These are phyloP conservation scores for Tamandua tetradactyla DNA, from an alignment of 2,797 vertebrate genomes.

Conservation along the genomic window DNA sequence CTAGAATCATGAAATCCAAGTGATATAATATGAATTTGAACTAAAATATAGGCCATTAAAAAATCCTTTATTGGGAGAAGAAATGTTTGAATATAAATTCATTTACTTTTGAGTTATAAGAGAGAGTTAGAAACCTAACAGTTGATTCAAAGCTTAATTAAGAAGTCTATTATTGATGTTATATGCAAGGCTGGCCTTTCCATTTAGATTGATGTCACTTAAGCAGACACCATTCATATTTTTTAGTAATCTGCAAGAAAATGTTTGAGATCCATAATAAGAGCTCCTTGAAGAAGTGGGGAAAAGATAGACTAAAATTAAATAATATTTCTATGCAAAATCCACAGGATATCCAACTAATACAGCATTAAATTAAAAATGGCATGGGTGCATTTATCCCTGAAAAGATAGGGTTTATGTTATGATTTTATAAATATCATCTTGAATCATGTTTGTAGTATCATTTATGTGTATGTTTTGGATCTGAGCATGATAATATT, in stretches of 20 bases:
- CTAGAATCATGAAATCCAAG: neutral
- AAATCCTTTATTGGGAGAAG: neutral
- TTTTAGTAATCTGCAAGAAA: neutral
- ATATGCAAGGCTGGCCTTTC: neutral
- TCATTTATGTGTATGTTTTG: neutral
- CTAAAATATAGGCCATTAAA: neutral
- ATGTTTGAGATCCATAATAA: constrained; percentile 7
- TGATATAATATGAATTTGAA: constrained; percentile 5
- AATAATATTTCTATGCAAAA: constrained; percentile 22
- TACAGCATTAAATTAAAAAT: constrained; percentile 29
- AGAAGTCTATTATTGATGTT: neutral
- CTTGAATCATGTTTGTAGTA: neutral
- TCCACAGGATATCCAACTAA: neutral
- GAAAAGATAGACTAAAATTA: neutral
- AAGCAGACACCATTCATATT: neutral
- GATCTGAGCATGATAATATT: neutral
- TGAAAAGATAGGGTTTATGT: neutral
- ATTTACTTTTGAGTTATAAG: neutral
- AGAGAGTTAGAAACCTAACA: neutral
- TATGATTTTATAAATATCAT: neutral
- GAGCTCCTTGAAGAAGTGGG: neutral
- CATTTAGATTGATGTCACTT: constrained; percentile 15
- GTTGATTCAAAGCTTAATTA: constrained; percentile 12
- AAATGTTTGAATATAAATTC: neutral
- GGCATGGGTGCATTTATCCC: neutral